Evolutionary conservation across 2,113 vertebrate species (phyloP), one percentile per base, ranked within the genome.

Genomic region (Podarcis cretensis): DNA sequence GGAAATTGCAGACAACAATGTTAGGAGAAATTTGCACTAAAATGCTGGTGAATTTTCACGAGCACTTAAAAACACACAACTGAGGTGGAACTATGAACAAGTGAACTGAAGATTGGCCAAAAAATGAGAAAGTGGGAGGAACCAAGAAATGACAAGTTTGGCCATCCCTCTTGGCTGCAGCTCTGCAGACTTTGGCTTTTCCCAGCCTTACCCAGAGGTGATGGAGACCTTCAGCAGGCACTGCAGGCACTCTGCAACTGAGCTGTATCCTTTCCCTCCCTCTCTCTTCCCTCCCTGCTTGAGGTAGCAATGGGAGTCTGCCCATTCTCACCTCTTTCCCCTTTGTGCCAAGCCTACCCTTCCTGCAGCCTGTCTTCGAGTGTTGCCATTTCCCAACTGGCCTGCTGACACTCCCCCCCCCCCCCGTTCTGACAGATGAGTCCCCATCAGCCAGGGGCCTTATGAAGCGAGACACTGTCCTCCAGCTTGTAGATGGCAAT

Each of bases 401-500:
- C 74, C 85, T 12, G 81, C 48, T 88, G 57, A 79, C 57, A 84
- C 63, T 7, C 2, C 13, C 8, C 13, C 35, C 79, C 63, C 57
- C 74, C 73, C 0, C 3, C 6, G n/a, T 86, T 0, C 14, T 88
- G 85, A 85, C 3, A 12, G 73, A 92, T 84, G 66, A 89, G 66
- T 74, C 84, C 81, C 18, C 0, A 35, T 79, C 81, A 6, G 57
- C 71, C 81, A 2, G 13, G 65, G 68, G 37, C 81, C 82, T 91
- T 90, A 77, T 6, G 2, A 75, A 79, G 85, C 74, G 5, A 5
- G 48, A 74, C 87, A 83, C 57, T 65, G 18, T 16, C 76, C 4
- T 16, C 71, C 69, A 73, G 68, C 78, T 89, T 90, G 86, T 87
- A 85, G 87, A 90, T 92, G 93, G 84, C 87, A 90, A 89, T 93